Percentiles rank a stretch among this genome's conserved stretches.
Conservation (phyloP, 1,140 invertebrate genomes). For the Nasonia giraulti region DNA sequence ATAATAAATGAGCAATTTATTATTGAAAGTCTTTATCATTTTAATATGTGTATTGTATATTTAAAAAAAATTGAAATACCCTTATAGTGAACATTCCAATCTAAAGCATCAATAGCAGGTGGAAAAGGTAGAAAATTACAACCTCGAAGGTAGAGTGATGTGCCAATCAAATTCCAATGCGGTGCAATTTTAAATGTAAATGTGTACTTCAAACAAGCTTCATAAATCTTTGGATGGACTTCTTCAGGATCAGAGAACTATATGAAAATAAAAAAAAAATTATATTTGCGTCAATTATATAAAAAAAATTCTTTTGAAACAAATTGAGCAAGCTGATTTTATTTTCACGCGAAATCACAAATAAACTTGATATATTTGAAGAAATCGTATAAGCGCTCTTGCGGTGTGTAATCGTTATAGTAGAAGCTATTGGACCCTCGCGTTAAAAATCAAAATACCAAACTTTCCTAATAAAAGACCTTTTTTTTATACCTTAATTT, state of each 20-base stretch:
- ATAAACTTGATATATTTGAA: no score
- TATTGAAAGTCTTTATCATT: neutral
- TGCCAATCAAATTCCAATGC: conserved; percentile 62
- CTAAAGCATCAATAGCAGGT: conserved; percentile 55
- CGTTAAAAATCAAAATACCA: no score
- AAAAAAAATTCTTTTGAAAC: neutral
- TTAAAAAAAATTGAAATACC: neutral
- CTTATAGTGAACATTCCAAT: conserved; percentile 54
- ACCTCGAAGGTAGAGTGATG: conserved; percentile 58
- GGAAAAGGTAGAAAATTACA: conserved; percentile 58
- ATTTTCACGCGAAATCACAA: neutral
- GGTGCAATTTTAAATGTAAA: conserved; percentile 60
- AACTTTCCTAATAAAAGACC: no score
- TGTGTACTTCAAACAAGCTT: conserved; percentile 60
- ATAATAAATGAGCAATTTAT: neutral
- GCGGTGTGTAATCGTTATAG: conserved; percentile 14
- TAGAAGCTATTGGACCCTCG: no score
- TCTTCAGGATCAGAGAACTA: conserved; percentile 38
- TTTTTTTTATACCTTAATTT: conserved; percentile 46
- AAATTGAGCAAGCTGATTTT: neutral
- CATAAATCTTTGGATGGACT: conserved; percentile 56
- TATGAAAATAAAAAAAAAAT: neutral
- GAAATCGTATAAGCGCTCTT: neutral
- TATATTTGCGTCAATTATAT: no score
- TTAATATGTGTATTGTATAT: neutral